Evolutionary conservation across 2,888 invertebrate species (phyloP).

Genomic region (Scaptomyza tumidula): DNA sequence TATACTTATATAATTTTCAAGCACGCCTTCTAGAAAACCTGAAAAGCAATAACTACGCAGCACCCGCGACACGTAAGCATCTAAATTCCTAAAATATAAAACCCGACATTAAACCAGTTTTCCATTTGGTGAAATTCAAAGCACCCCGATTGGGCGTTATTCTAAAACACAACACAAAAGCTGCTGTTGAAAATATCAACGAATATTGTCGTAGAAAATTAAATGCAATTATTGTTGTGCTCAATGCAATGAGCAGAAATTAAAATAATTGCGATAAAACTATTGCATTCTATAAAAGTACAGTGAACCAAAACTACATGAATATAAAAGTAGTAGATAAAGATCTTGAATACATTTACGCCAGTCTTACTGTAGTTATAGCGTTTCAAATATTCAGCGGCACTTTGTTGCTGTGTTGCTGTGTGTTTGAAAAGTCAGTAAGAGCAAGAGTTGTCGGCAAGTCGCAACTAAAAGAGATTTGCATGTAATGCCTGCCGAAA

Average conservation of each 20-base stretch:
- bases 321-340: background rate
- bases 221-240: conserved; percentile 61
- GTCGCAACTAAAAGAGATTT: conserved; percentile 51
- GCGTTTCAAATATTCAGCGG: conserved; percentile 16
- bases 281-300: conserved; percentile 16
- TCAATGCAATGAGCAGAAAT: conserved; percentile 48
- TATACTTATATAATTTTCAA: conserved; percentile 22
- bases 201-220: conserved; percentile 47
- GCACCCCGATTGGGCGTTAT: conserved; percentile 37
- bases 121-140: conserved; percentile 68
- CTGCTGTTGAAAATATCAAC: conserved; percentile 62
- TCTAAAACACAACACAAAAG: conserved; percentile 33
- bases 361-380: conserved; percentile 32
- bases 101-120: conserved; percentile 57
- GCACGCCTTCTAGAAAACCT: conserved; percentile 54
- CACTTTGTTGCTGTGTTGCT: conserved; percentile 22
- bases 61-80: conserved; percentile 64
- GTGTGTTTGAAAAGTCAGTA: conserved; percentile 16
- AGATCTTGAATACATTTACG: background rate
- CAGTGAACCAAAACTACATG: conserved; percentile 15
- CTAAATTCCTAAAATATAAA: conserved; percentile 47
- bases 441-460: conserved; percentile 42
- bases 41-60: conserved; percentile 49
- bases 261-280: conserved; percentile 55
- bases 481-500: conserved; percentile 67